These are phyloP conservation scores for Megaustenia siamemsis DNA, from an alignment of 2,888 invertebrate species.

Conservation along the genomic window DNA sequence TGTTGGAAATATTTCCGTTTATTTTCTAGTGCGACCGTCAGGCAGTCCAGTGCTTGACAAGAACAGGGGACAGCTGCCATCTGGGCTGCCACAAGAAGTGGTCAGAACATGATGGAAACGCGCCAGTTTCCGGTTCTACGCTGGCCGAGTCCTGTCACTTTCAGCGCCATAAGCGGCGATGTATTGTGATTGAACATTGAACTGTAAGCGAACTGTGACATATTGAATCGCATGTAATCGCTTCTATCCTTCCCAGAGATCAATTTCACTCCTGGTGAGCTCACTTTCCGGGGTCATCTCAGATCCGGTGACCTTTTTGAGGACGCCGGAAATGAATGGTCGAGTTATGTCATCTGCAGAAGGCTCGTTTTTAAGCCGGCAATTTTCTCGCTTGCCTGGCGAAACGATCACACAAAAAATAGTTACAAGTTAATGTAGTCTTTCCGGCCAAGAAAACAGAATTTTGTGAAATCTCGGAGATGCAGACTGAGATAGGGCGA, in stretches of 20 bases:
- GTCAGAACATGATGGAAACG: conserved; percentile 47
- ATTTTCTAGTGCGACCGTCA: background rate
- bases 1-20: too few species aligned
- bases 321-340: conserved; percentile 52
- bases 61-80: conserved; percentile 30
- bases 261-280: conserved; percentile 55
- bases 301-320: conserved; percentile 39
- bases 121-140: conserved; percentile 37
- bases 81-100: conserved; percentile 33
- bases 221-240: conserved; percentile 62
- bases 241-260: conserved; percentile 47
- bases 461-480: background rate
- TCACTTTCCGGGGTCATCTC: conserved; percentile 43
- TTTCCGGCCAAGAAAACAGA: background rate
- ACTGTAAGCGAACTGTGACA: conserved; percentile 64
- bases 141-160: conserved; percentile 55
- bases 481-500: too few species aligned
- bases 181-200: conserved; percentile 65
- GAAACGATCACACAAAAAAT: conserved; percentile 53
- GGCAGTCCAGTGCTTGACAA: conserved; percentile 17
- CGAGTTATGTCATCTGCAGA: conserved; percentile 55
- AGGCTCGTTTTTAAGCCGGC: conserved; percentile 58
- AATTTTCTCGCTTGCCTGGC: conserved; percentile 57
- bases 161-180: conserved; percentile 62
- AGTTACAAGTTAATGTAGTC: conserved; percentile 55